phyloP scores from a whole-genome alignment of 2,888 invertebrate genomes.

The Adelphocoris suturalis region DNA sequence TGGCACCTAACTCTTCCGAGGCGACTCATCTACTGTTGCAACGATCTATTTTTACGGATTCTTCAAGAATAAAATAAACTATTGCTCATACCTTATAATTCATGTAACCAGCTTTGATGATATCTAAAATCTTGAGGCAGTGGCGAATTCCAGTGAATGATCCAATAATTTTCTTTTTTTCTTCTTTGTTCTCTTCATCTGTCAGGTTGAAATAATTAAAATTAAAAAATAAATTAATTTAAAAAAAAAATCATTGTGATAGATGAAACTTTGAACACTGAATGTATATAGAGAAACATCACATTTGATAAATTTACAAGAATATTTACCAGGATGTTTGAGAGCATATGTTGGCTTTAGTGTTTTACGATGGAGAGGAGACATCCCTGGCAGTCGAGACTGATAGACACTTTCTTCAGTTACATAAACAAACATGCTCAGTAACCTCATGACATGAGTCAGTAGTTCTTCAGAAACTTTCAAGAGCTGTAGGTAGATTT shows the following conservation, averaged over 20 bases:
- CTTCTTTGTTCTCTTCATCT: conserved; percentile 76
- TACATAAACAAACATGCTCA: conserved; percentile 74
- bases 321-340: conserved; percentile 63
- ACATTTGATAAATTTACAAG: background rate
- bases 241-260: background rate
- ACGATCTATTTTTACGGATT: too few relatives aligned
- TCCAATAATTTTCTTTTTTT: conserved; percentile 75
- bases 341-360: conserved; percentile 71
- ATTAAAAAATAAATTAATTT: background rate
- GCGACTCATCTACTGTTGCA: too few relatives aligned
- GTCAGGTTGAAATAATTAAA: background rate
- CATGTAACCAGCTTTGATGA: conserved; percentile 88
- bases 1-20: too few relatives aligned
- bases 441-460: conserved; percentile 74
- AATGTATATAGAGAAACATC: too few relatives aligned
- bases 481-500: conserved; percentile 24
- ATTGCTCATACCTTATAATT: conserved; percentile 87
- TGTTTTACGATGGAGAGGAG: conserved; percentile 72
- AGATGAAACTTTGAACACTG: too few relatives aligned
- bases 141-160: conserved; percentile 82
- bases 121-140: conserved; percentile 91
- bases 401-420: conserved; percentile 73
- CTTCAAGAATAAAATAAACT: too few relatives aligned
- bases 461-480: conserved; percentile 65
- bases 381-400: conserved; percentile 67